Evolutionary conservation across 2,113 vertebrate genomes (phyloP).

Genomic region (Heterocephalus glaber): DNA sequence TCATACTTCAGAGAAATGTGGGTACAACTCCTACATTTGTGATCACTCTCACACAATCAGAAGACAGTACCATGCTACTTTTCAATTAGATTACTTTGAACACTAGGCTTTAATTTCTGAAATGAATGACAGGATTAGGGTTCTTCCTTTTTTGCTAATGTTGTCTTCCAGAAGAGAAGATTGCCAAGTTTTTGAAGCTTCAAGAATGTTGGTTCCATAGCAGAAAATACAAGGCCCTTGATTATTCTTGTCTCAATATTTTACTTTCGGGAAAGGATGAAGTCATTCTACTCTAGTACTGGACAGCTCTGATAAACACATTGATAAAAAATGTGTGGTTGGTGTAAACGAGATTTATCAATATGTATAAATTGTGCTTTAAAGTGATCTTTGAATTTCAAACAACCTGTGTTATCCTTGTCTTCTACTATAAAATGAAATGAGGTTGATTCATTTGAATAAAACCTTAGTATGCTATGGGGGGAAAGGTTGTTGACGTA

Average conservation of each 20-base stretch:
- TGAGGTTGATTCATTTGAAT: neutral
- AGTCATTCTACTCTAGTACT: neutral
- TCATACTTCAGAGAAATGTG: neutral
- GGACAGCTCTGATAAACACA: neutral
- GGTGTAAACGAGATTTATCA: neutral
- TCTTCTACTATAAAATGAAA: neutral
- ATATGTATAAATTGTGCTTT: neutral
- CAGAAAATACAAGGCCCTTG: rapidly evolving
- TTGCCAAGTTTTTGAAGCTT: neutral
- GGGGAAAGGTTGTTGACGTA: neutral
- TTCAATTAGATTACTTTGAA: neutral
- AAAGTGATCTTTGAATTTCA: slow-evolving; percentile 43
- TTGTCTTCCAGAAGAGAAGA: neutral
- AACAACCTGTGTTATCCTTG: neutral
- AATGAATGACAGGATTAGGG: neutral
- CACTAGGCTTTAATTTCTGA: neutral
- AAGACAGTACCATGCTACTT: neutral
- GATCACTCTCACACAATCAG: neutral
- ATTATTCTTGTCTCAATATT: neutral
- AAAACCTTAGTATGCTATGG: neutral
- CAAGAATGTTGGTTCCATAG: neutral
- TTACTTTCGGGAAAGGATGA: neutral
- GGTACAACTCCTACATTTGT: neutral
- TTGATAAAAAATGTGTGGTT: neutral
- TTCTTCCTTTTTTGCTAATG: neutral